Conservation (phyloP, 2,888 invertebrate genomes). For the Melieria picta region DNA sequence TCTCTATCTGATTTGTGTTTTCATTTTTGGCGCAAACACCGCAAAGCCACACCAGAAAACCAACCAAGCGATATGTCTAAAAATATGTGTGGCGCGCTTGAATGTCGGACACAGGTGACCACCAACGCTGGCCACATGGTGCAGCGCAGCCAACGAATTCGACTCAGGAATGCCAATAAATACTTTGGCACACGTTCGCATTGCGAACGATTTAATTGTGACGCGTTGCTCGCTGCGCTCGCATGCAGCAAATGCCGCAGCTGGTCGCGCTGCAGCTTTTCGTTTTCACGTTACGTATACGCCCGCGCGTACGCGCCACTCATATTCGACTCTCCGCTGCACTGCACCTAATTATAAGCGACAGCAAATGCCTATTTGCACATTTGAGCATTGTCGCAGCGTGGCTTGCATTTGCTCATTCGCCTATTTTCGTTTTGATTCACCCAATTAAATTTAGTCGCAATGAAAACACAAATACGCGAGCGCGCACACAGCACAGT, state of each 20-base stretch:
- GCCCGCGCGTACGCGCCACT: neutral
- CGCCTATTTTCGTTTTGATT: constrained; percentile 15
- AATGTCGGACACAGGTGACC: neutral
- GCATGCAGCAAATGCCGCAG: too few species aligned
- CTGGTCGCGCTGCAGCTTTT: neutral
- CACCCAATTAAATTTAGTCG: constrained; percentile 23
- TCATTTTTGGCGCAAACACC: constrained; percentile 21
- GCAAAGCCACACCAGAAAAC: neutral
- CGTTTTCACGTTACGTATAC: constrained; percentile 14
- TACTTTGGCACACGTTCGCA: too few species aligned
- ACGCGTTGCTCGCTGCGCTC: too few species aligned
- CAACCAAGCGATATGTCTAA: neutral
- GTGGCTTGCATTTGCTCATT: too few species aligned
- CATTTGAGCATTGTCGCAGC: too few species aligned
- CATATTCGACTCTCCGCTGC: too few species aligned
- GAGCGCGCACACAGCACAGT: too few species aligned
- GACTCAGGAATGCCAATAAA: too few species aligned
- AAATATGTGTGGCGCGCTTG: neutral
- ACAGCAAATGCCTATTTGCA: too few species aligned
- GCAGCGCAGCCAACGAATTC: neutral
- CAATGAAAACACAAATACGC: neutral
- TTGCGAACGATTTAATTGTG: too few species aligned
- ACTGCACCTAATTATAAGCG: too few species aligned
- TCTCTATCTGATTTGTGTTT: constrained; percentile 20
- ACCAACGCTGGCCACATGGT: neutral